phyloP scores from a whole-genome alignment of 2,797 vertebrate species.

The Uromys caudimaculatus region DNA sequence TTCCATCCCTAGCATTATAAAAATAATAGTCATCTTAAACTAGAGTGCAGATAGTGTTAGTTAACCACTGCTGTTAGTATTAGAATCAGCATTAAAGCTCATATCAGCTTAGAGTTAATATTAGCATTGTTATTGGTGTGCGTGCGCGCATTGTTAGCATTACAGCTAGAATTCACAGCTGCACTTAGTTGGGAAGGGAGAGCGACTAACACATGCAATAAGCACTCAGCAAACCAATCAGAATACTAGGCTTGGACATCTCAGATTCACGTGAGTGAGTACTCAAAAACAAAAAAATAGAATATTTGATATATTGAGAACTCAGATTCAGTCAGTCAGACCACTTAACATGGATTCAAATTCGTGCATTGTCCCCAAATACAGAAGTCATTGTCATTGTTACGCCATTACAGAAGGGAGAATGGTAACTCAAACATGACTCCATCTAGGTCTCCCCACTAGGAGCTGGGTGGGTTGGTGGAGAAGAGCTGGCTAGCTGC shows the following conservation, averaged over 20 bases:
- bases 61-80: not conserved
- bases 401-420: not conserved
- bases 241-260: constrained; percentile 36
- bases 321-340: constrained; percentile 48
- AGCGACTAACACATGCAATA: not conserved
- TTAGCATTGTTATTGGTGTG: constrained; percentile 31
- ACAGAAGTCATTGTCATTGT: not conserved
- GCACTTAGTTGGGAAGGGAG: not conserved
- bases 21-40: constrained; percentile 8
- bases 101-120: constrained; percentile 17
- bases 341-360: constrained; percentile 28
- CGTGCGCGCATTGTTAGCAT: constrained; percentile 11
- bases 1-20: not conserved
- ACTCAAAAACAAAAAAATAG: not conserved
- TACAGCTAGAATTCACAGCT: constrained; percentile 28
- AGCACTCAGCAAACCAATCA: constrained; percentile 28
- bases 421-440: no score
- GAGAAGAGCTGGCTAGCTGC: not conserved
- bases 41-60: not conserved
- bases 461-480: not conserved
- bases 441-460: not conserved
- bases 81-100: not conserved
- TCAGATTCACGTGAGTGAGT: constrained; percentile 27
- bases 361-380: not conserved
- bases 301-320: constrained; percentile 27